Evolutionary conservation across 2,888 invertebrate species (phyloP), one percentile per base, ranked within the genome.

Genomic region (Melikaiella ostensackeni): DNA sequence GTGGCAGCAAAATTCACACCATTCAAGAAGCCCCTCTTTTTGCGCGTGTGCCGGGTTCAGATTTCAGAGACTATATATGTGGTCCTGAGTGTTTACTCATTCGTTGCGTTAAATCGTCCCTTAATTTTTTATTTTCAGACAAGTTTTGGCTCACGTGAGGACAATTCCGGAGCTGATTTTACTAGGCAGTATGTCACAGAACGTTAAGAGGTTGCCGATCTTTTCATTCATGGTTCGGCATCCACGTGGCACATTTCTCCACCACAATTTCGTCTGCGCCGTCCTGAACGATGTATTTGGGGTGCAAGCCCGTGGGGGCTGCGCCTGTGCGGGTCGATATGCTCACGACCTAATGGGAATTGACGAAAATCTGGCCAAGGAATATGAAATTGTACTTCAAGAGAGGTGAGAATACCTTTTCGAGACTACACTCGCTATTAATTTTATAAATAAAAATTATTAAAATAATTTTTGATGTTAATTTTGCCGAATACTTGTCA

Each of bases 281-380:
- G 94, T 98, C 27, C 93, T 98, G 63, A 98, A 98, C 88, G 98
- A 98, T 88, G 95, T 98, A 35, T 98, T 97, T 90, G 98, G 98
- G 0, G 97, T 98, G 76, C 98, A 98, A 92, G 96, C 96, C 0
- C 93, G 96, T 80, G 95, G 96, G 0, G 96, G 96, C 0, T 94
- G 96, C 86, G 95, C 95, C 21, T 97, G 97, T 91, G 96, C 97
- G 66, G 95, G 96, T 75, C 95, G 96, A 76, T 97, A 98, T 88
- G 97, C 96, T 4, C 95, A 97, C 91, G 96, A 96, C 91, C 92
- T 97, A 24, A 92, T 98, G 77, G 97, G 97, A 16, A 97, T 98
- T 80, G 95, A 96, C 86, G 95, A 95, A 82, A 93, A 95, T 83
- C 92, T 97, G 24, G 94, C 97, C 9, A 94, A 93, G 83, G 94